Evolutionary conservation across 1,140 invertebrate species (phyloP), one percentile per base, ranked within the genome.

Genomic region (honey bee (Apis mellifera)): DNA sequence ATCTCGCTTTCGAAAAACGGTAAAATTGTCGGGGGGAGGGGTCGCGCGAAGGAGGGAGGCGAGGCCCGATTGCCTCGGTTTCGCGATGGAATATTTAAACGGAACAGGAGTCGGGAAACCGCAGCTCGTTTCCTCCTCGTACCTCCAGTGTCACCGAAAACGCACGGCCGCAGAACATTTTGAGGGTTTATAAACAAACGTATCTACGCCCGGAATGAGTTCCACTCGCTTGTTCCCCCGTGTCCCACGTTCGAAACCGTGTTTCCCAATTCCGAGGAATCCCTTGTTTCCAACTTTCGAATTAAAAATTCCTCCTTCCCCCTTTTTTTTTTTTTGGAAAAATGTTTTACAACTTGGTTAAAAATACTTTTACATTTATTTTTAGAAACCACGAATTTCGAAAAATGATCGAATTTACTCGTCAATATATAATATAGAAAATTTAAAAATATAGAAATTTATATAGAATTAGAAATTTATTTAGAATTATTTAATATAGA

Each of bases 11-110:
- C 12, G 82, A 71, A 87, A 88, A 78, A 85, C 77, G 86, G 83
- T 88, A 88, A 88, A 88, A 88, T 82, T 88, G 86, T 88, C 85
- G 52, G 21, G 48, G 9, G 74, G 87, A 77, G 68, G 76, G 74
- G 77, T 59, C 60, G 73, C 11, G 57, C 57, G 9, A 42, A 55
- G 12, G 23, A 54, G 23, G 60, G 23, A 54, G 23, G 68, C 21
- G 9, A 42, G 57, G 26, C 32, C 32, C 15, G 62, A 26, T 65
- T 42, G 50, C 54, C 50, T 55, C 70, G 52, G 57, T 26, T 69
- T 64, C 60, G 65, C 72, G 59, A 68, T 75, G 74, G 71, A 73
- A 82, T 78, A 83, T 89, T 87, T 75, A 75, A 81, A 75, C 77
- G 65, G 68, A 75, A 72, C 73, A 71, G 68, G 62, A 77, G 64